Evolutionary conservation across 2,797 vertebrate species (phyloP).

Genomic region (Pygocentrus nattereri): DNA sequence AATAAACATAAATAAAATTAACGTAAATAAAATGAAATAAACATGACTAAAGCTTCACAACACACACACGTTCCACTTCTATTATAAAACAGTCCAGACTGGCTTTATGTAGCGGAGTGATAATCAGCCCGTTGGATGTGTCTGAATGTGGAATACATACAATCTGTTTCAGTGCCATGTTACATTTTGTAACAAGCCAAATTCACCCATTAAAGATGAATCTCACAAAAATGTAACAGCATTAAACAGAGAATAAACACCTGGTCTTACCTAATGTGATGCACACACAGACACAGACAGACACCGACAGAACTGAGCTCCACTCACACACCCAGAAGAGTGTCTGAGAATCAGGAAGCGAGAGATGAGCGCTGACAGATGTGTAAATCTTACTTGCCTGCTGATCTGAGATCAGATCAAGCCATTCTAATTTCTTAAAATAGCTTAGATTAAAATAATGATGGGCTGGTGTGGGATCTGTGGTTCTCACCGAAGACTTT

Average conservation of each 20-base stretch:
- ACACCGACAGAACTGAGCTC: background rate
- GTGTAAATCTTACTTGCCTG: background rate
- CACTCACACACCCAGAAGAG: background rate
- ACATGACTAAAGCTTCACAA: too few species aligned
- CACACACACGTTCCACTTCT: too few species aligned
- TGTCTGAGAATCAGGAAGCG: conserved; percentile 36
- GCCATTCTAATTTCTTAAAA: too few species aligned
- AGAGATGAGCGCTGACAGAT: background rate
- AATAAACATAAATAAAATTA: too few species aligned
- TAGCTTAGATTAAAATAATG: too few species aligned
- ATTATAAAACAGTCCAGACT: too few species aligned
- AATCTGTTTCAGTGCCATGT: too few species aligned
- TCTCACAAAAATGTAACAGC: background rate
- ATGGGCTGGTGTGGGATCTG: background rate
- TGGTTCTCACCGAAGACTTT: background rate
- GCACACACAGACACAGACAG: background rate
- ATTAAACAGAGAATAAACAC: background rate
- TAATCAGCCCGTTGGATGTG: too few species aligned
- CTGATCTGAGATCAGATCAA: conserved; percentile 16
- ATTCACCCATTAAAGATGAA: background rate
- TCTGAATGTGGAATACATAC: too few species aligned
- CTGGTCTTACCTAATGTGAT: conserved; percentile 35
- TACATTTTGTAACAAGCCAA: too few species aligned
- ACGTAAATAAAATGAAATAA: too few species aligned
- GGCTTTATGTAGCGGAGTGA: too few species aligned